Base-by-base conservation (phyloP, 2,113 vertebrate genomes). In the Rissa tridactyla region DNA sequence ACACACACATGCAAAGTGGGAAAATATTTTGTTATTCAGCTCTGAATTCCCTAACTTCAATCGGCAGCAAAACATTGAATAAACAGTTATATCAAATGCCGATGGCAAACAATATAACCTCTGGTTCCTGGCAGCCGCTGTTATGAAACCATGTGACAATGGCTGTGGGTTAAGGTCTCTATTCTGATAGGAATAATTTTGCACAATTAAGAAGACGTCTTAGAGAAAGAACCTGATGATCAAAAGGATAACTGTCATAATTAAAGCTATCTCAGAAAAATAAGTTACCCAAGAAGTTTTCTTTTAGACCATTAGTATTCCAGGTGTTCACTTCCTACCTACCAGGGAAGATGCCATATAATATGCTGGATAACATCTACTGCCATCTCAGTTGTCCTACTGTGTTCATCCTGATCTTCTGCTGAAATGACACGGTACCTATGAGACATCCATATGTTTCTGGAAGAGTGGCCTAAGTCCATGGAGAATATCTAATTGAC, bases 101-200 rank as follows among this genome's bases (percentile, higher is more conserved):
- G 40, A 80, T 80, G 61, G 78, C 73, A 97, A 96, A 82, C 94
- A 97, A 83, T 96, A 95, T 93, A 94, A 97, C 97, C 55, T 89
- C 68, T 85, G 92, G 70, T 95, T 98, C 73, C 84, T 96, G 87
- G 71, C 83, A 96, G 90, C 62, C 66, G 78, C 49, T 95, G 64
- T 89, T 95, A 72, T 97, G 88, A 96, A 97, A 92, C 87, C 1
- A 3, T 93, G 54, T 82, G 73, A 95, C 97, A 97, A 97, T 86
- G 76, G 55, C 62, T 96, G 80, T 81, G 23, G 38, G 57, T 92
- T 97, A 95, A 97, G 55, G 76, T 96, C 54, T 97, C 71, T 92
- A 32, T 94, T 95, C n/a, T 87, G 80, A 96, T 76, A 96, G 76
- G 82, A 94, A 90, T 91, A 97, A 96, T 69, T 92, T 83, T 83